Conservation (phyloP, 2,113 vertebrate species). For the Passer montanus region DNA sequence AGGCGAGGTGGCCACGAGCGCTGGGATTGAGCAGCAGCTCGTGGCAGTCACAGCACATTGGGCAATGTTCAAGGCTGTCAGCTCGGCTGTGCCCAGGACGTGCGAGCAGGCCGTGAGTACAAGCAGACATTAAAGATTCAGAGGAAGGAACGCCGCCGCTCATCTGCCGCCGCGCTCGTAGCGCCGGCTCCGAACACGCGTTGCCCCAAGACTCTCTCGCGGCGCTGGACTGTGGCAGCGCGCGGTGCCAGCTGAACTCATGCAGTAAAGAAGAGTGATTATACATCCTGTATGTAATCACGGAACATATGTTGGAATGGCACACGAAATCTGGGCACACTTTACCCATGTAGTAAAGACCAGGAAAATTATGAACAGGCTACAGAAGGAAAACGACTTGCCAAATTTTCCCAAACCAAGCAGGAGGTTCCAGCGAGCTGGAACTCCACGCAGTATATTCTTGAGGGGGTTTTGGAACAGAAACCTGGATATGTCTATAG, state of each 20-base stretch:
- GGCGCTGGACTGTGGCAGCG: not conserved
- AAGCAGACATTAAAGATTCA: not conserved
- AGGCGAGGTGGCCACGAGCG: accelerated
- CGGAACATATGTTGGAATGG: conserved; percentile 46
- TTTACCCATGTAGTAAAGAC: conserved; percentile 55
- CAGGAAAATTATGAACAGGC: conserved; percentile 43
- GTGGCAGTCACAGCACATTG: not conserved
- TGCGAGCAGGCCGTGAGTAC: not conserved
- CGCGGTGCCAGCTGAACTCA: conserved; percentile 42
- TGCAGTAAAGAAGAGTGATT: conserved; percentile 61
- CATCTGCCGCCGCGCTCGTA: not conserved
- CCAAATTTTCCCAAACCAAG: conserved; percentile 55
- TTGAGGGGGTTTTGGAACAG: conserved; percentile 69
- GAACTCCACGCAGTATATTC: conserved; percentile 44
- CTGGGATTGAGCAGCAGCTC: not conserved
- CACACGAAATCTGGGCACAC: conserved; percentile 67
- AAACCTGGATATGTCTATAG: conserved; percentile 59
- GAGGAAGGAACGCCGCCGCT: not conserved
- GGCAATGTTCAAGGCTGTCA: conserved; percentile 26
- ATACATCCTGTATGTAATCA: conserved; percentile 67
- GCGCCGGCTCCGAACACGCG: not conserved
- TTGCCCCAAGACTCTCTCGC: conserved; percentile 18
- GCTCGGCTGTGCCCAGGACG: not conserved
- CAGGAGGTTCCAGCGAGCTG: conserved; percentile 64
- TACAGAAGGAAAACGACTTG: conserved; percentile 51